These are phyloP conservation scores for Caenorhabditis zanzibari DNA, from an alignment of 2,888 invertebrate genomes.

Conservation along the genomic window DNA sequence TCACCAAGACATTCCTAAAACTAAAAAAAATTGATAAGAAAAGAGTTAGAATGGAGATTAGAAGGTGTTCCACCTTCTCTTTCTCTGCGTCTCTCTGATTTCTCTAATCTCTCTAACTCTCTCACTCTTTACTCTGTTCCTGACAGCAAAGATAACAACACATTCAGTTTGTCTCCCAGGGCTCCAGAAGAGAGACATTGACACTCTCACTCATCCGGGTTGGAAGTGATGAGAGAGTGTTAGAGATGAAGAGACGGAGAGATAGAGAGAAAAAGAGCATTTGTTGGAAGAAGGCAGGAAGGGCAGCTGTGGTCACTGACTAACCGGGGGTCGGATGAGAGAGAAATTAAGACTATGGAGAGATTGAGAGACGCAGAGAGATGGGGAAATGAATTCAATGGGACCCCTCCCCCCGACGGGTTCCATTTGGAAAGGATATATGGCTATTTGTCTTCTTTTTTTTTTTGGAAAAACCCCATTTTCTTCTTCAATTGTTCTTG, in stretches of 20 bases:
- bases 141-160: background rate
- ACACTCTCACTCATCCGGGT: conserved; percentile 35
- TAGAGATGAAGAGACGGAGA: conserved; percentile 18
- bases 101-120: background rate
- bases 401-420: too few relatives aligned
- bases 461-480: too few relatives aligned
- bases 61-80: background rate
- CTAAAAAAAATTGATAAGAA: background rate
- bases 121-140: background rate
- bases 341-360: background rate
- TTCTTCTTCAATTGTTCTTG: too few relatives aligned
- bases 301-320: conserved; percentile 31
- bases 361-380: background rate
- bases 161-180: background rate
- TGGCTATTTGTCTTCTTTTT: too few relatives aligned
- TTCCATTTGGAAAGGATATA: too few relatives aligned
- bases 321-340: background rate
- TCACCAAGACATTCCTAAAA: background rate
- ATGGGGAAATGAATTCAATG: too few relatives aligned
- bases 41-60: too few relatives aligned
- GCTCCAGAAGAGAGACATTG: conserved; percentile 7
- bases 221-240: conserved; percentile 31
- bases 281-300: background rate
- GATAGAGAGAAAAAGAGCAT: background rate
- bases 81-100: background rate